These are phyloP conservation scores for Cynocephalus volans DNA, from an alignment of 2,113 vertebrate species.

Conservation along the genomic window DNA sequence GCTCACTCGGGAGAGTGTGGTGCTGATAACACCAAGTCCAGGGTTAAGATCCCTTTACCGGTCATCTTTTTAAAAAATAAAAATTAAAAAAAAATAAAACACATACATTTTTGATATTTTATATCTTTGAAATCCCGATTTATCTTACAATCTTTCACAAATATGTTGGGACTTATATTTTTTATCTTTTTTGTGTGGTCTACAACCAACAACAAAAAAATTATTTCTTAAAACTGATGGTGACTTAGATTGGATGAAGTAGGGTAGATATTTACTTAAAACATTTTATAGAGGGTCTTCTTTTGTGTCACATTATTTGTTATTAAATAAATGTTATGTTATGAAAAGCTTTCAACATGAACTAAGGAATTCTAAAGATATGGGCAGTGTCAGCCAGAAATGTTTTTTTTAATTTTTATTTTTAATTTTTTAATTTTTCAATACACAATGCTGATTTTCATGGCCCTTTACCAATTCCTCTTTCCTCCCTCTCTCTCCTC, in stretches of 20 bases:
- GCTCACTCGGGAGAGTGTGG: too few species aligned
- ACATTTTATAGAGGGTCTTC: not conserved
- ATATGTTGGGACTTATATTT: not conserved
- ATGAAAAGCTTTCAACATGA: not conserved
- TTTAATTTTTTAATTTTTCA: too few species aligned
- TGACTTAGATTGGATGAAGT: constrained; percentile 40
- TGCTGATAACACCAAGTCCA: too few species aligned
- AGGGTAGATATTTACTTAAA: not conserved
- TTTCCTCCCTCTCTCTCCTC: too few species aligned
- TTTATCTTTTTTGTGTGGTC: not conserved
- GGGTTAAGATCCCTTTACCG: too few species aligned
- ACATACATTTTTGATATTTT: not conserved
- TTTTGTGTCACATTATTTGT: not conserved
- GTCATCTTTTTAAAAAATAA: too few species aligned
- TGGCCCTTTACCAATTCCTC: too few species aligned
- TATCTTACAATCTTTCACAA: not conserved
- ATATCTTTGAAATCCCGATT: not conserved
- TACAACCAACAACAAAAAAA: not conserved
- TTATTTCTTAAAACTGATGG: not conserved
- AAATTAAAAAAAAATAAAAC: not conserved
- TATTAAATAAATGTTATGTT: constrained; percentile 20
- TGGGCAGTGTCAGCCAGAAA: not conserved
- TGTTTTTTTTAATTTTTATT: too few species aligned
- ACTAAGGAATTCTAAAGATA: not conserved
- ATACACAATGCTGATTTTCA: too few species aligned